phyloP scores from a whole-genome alignment of 1,140 invertebrate species.

The Drosophila ercepeae region DNA sequence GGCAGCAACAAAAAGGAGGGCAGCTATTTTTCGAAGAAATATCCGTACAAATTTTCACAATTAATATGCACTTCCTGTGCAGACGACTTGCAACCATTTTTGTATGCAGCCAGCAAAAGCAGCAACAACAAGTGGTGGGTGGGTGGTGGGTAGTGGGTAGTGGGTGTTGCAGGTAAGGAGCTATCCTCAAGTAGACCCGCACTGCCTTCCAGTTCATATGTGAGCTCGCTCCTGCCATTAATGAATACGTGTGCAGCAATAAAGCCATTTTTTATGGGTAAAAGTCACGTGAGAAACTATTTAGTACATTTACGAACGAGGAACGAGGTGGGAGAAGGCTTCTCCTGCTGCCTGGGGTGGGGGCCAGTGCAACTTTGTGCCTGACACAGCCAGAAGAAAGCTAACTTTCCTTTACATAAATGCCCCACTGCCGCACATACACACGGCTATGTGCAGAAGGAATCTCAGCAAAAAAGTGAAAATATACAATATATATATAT shows the following conservation, averaged over 20 bases:
- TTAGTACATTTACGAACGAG: slow-evolving; percentile 68
- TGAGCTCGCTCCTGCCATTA: slow-evolving; percentile 80
- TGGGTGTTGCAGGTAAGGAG: not conserved
- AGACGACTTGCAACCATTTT: slow-evolving; percentile 73
- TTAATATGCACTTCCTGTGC: slow-evolving; percentile 81
- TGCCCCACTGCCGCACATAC: slow-evolving; percentile 2
- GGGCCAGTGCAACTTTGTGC: slow-evolving; percentile 67
- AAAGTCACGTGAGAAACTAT: slow-evolving; percentile 82
- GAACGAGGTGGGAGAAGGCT: not conserved
- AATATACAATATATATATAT: slow-evolving; percentile 44
- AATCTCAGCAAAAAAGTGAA: slow-evolving; percentile 76
- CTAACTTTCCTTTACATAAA: slow-evolving; percentile 75
- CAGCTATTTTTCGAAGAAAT: slow-evolving; percentile 77
- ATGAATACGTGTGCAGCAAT: slow-evolving; percentile 82
- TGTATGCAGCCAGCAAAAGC: slow-evolving; percentile 47
- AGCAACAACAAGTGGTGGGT: slow-evolving; percentile 22
- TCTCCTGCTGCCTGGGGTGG: slow-evolving; percentile 3
- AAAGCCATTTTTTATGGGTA: slow-evolving; percentile 79
- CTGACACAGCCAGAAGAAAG: slow-evolving; percentile 74
- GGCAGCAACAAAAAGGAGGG: slow-evolving; percentile 29
- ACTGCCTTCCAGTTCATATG: slow-evolving; percentile 56
- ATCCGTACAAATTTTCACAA: slow-evolving; percentile 79
- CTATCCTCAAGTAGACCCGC: slow-evolving; percentile 31
- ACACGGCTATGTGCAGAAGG: too few relatives aligned
- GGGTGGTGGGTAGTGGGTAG: not conserved